Conservation (phyloP, 2,888 invertebrate species). For the Mechanitis messenoides region DNA sequence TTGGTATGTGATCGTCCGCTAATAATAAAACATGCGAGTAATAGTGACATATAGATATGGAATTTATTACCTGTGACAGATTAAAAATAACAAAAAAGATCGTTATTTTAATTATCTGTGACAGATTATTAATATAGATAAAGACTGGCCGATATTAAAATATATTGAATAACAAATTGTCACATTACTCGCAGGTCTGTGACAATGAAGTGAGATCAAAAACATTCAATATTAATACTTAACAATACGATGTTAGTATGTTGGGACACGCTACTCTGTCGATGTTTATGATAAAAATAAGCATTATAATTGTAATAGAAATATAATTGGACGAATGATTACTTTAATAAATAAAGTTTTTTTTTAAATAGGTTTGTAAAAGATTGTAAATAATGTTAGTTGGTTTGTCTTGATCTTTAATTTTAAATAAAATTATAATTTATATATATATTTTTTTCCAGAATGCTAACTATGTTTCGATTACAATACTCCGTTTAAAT, state of each 20-base stretch:
- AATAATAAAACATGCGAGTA: constrained; percentile 53
- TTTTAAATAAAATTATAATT: no score
- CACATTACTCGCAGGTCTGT: constrained; percentile 45
- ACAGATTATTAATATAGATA: no score
- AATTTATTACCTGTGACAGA: constrained; percentile 2
- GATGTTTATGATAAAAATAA: not conserved
- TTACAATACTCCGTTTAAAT: no score
- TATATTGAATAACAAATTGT: constrained; percentile 19
- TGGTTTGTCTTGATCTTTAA: no score
- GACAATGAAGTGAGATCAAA: constrained; percentile 74
- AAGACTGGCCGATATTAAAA: no score
- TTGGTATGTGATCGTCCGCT: constrained; percentile 67
- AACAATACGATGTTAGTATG: constrained; percentile 60
- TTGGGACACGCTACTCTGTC: constrained; percentile 15
- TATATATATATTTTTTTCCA: no score
- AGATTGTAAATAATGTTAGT: no score
- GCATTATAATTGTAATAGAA: not conserved
- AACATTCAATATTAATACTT: constrained; percentile 73
- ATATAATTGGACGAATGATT: no score
- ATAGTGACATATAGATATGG: constrained; percentile 33
- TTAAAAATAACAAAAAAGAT: not conserved
- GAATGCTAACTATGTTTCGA: no score
- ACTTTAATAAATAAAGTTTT: no score
- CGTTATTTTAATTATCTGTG: no score
- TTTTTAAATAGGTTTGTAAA: no score